Conservation (phyloP, 2,797 vertebrate genomes). For the Lepilemur septentrionalis region DNA sequence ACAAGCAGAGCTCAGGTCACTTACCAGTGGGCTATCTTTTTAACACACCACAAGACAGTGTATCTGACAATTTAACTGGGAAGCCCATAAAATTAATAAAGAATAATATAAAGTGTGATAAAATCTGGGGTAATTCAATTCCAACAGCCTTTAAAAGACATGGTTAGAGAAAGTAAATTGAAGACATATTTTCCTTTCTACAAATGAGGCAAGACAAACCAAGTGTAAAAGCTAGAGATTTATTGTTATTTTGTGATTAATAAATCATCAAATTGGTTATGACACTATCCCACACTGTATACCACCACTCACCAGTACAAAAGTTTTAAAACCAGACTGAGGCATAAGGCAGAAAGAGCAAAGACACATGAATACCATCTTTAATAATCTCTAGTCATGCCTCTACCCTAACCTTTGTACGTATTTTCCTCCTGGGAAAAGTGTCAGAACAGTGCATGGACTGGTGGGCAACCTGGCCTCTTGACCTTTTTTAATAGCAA, state of each 20-base stretch:
- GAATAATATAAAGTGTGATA: not conserved
- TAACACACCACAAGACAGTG: not conserved
- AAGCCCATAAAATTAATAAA: constrained; percentile 15
- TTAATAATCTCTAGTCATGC: constrained; percentile 23
- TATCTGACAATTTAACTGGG: not conserved
- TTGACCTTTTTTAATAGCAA: constrained; percentile 65
- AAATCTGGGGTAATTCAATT: constrained; percentile 28
- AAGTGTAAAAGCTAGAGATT: constrained; percentile 81
- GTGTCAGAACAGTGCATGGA: constrained; percentile 46
- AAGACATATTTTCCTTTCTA: constrained; percentile 67
- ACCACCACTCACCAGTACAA: constrained; percentile 68
- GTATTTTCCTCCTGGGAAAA: constrained; percentile 51
- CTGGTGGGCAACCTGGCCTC: constrained; percentile 60
- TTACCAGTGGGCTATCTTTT: not conserved
- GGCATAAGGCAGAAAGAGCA: constrained; percentile 61
- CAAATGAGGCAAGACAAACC: constrained; percentile 76
- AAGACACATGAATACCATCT: constrained; percentile 39
- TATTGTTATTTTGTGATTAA: constrained; percentile 82
- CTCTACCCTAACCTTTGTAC: constrained; percentile 28
- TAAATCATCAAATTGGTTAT: constrained; percentile 75
- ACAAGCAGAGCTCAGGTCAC: not conserved
- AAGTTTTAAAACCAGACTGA: constrained; percentile 67
- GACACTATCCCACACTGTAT: constrained; percentile 73
- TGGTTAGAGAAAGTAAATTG: not conserved
- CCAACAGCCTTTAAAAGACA: not conserved